Conservation (phyloP, 2,113 vertebrate genomes). For the Drymodes brunneopygia region DNA sequence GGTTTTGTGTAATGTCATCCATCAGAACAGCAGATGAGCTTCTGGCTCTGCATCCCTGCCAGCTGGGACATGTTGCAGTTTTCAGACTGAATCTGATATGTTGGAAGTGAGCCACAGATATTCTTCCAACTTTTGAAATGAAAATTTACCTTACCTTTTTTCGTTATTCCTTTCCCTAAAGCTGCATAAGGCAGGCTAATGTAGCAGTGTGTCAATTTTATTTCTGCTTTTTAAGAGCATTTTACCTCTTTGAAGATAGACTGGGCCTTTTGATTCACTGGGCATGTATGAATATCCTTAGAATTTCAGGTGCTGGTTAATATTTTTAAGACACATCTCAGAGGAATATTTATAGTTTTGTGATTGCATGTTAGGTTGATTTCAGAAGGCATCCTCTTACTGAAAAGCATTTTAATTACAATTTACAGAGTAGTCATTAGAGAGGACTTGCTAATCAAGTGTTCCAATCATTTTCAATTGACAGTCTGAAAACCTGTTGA, state of each 20-base stretch:
- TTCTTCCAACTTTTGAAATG: neutral
- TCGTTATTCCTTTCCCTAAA: neutral
- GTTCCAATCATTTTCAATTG: neutral
- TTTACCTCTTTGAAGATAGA: neutral
- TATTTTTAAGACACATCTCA: neutral
- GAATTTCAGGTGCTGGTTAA: neutral
- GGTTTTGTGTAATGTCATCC: neutral
- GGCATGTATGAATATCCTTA: neutral
- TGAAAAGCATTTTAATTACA: neutral
- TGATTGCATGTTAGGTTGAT: neutral
- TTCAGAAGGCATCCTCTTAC: neutral
- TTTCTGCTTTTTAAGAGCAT: neutral
- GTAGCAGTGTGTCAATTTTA: neutral
- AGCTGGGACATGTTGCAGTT: neutral
- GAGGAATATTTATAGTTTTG: neutral
- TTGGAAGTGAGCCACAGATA: neutral
- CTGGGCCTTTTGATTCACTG: neutral
- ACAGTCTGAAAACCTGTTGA: neutral
- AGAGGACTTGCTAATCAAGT: neutral
- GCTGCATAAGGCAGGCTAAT: neutral
- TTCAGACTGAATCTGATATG: neutral
- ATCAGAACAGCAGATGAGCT: neutral
- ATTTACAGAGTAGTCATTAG: neutral
- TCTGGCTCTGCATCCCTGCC: neutral
- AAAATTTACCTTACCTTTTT: neutral